Evolutionary conservation across 2,113 vertebrate species (phyloP).

Genomic region (Haemorhous mexicanus): DNA sequence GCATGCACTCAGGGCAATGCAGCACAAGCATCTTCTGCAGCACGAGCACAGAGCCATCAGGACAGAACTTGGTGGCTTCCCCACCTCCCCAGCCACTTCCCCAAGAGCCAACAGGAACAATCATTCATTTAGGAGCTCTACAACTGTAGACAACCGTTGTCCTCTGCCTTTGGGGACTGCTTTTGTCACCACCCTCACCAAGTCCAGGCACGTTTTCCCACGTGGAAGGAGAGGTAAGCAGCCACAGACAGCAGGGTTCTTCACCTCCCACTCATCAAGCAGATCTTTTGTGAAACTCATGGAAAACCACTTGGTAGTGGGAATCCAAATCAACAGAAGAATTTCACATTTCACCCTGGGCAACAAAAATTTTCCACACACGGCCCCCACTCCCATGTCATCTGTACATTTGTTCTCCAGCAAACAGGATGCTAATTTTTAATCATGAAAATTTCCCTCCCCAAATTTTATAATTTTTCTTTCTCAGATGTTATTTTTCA

Average conservation of each 20-base stretch:
- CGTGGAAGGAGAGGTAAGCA: background rate
- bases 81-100: background rate
- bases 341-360: background rate
- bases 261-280: background rate
- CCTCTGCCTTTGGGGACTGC: background rate
- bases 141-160: background rate
- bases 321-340: background rate
- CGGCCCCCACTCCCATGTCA: background rate
- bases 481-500: background rate
- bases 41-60: background rate
- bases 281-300: background rate
- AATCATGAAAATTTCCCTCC: background rate
- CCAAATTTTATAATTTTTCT: background rate
- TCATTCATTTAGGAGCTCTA: background rate
- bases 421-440: background rate
- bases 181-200: background rate
- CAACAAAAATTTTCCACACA: background rate
- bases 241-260: background rate
- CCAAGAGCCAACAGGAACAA: background rate
- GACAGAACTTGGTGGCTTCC: background rate
- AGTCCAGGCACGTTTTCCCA: background rate
- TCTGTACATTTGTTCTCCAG: background rate
- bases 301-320: background rate
- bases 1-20: background rate
- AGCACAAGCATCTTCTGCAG: conserved; percentile 1